Evolutionary conservation across 2,888 invertebrate species (phyloP), one percentile per base, ranked within the genome.

Genomic region (Drosophila conformis): DNA sequence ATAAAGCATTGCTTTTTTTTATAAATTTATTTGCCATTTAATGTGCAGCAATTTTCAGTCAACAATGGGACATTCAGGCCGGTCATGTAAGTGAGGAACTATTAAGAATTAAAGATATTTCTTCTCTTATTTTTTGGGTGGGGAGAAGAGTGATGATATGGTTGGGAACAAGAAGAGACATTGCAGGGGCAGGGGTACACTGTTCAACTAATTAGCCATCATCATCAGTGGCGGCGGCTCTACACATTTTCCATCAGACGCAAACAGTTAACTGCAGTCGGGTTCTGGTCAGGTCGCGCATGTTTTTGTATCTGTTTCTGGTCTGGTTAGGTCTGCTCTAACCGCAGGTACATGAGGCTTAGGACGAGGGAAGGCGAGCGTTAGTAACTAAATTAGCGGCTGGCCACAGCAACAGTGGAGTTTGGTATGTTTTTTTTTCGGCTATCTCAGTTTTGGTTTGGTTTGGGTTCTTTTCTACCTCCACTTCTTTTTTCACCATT

Each of bases 381-480:
- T 85, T 89, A 76, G 85, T 86, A 85, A 87, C 85, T 86, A 86
- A 86, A 86, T 86, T 86, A 86, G 88, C 86, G 83, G 89, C 88
- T 69, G 60, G 65, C 69, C 62, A 57, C 53, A 58, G 53, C 78
- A 78, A 76, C 78, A 79, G 40, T 61, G 51, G 59, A 58, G 54
- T 59, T 63, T 80, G 59, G 7, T 25, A 25, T 15, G 4, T 46
- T 51, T 68, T 62, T 62, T 48, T 61, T 58, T 72, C 40, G 80
- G 65, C 60, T 63, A 68, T 67, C 56, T 77, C 48, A 29, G 53
- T 40, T 56, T 65, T 35, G 35, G 8, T 48, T 62, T 46, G 60
- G 53, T 60, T 65, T 56, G 64, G 46, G 31, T 52, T 79, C 40
- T 48, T 38, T 52, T 42, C 46, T 38, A 15, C 57, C 35, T 52